phyloP scores from a whole-genome alignment of 2,888 invertebrate genomes.

The Nomada fucata region DNA sequence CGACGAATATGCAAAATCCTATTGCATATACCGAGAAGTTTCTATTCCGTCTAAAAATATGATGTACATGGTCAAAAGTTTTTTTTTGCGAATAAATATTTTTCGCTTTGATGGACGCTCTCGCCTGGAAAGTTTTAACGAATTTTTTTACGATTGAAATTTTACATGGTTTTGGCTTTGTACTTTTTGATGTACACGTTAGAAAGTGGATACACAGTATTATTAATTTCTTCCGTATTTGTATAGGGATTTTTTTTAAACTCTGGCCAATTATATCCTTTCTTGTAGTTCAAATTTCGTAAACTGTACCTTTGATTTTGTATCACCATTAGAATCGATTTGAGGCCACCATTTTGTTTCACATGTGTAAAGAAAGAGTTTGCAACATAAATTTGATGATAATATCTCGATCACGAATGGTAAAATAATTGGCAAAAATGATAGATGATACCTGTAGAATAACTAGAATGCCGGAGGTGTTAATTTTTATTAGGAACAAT shows the following conservation, averaged over 20 bases:
- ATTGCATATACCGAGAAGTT: slow-evolving; percentile 31
- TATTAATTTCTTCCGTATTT: background rate
- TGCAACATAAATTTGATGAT: slow-evolving; percentile 7
- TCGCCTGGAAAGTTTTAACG: background rate
- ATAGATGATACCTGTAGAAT: background rate
- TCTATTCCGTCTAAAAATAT: slow-evolving; percentile 23
- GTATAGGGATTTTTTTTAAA: background rate
- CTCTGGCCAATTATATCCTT: background rate
- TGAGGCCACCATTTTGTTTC: slow-evolving; percentile 69
- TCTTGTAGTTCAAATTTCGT: background rate
- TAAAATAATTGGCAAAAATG: background rate
- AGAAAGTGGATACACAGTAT: background rate
- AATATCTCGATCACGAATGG: background rate
- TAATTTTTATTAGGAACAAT: background rate
- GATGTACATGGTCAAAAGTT: background rate
- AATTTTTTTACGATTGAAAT: background rate
- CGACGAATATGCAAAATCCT: slow-evolving; percentile 14
- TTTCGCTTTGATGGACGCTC: background rate
- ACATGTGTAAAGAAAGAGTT: slow-evolving; percentile 34
- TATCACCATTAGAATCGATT: slow-evolving; percentile 63
- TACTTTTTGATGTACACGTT: background rate
- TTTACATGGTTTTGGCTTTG: background rate
- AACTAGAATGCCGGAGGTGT: background rate
- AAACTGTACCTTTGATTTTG: slow-evolving; percentile 44
- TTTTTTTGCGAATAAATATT: slow-evolving; percentile 1